These are phyloP conservation scores for Masticophis lateralis DNA, from an alignment of 2,797 vertebrate genomes.

Conservation along the genomic window DNA sequence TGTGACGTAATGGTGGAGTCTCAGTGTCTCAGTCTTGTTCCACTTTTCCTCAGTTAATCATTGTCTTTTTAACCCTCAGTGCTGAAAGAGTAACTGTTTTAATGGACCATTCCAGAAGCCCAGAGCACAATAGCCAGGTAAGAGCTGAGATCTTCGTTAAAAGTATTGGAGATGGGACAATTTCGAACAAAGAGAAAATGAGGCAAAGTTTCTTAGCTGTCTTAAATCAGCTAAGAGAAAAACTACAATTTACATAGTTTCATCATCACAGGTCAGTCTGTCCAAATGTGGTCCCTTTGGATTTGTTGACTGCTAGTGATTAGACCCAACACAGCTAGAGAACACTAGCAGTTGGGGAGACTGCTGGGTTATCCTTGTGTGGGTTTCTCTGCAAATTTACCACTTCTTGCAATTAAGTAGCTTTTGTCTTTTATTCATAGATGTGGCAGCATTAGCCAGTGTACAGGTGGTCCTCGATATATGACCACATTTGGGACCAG, in stretches of 20 bases:
- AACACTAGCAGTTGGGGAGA: not conserved
- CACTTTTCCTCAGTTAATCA: not conserved
- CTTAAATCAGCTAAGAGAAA: not conserved
- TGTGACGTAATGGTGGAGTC: not conserved
- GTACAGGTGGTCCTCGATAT: not conserved
- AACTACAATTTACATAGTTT: too few relatives aligned
- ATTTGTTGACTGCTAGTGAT: not conserved
- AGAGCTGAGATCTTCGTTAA: constrained; percentile 1
- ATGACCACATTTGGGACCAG: not conserved
- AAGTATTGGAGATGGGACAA: not conserved
- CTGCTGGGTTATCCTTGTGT: not conserved
- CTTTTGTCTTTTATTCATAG: not conserved
- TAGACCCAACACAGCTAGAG: not conserved
- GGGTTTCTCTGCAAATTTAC: not conserved
- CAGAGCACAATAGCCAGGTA: constrained; percentile 57
- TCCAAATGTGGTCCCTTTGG: not conserved
- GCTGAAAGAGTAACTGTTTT: constrained; percentile 61
- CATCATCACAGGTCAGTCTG: not conserved
- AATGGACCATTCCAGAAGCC: constrained; percentile 64
- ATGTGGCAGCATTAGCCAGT: not conserved
- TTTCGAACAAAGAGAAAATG: not conserved
- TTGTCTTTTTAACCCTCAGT: constrained; percentile 41
- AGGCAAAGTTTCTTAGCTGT: not conserved
- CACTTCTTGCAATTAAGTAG: too few relatives aligned
- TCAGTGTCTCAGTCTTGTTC: not conserved